Evolutionary conservation across 2,113 vertebrate genomes (phyloP).

Genomic region (Suncus etruscus): DNA sequence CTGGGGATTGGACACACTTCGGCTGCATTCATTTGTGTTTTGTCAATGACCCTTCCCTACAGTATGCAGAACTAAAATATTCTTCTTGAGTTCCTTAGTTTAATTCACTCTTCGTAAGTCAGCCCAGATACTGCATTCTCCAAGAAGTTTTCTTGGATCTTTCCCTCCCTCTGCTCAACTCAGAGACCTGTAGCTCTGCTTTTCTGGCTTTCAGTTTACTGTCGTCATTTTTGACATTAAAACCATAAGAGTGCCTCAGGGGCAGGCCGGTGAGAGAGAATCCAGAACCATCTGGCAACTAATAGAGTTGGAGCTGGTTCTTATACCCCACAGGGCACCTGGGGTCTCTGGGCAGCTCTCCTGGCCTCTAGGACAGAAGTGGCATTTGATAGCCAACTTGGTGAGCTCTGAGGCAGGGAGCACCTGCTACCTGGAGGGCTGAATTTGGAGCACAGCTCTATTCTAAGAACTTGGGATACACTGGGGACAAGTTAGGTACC

Average conservation of each 20-base stretch:
- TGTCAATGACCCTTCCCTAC: no score
- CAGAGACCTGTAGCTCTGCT: neutral
- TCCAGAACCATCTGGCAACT: no score
- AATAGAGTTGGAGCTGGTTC: no score
- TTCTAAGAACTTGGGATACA: neutral
- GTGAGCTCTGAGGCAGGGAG: neutral
- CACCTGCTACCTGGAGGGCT: neutral
- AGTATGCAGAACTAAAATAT: no score
- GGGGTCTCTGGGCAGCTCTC: no score
- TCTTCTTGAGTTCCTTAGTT: neutral
- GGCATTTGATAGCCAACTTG: no score
- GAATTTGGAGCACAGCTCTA: neutral
- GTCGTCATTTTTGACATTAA: neutral
- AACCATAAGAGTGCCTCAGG: neutral
- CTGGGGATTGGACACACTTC: no score
- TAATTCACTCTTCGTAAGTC: neutral
- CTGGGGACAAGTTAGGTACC: neutral
- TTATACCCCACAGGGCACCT: no score
- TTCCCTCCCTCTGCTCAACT: neutral
- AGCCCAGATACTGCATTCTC: neutral
- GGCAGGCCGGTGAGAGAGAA: neutral
- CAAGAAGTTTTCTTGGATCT: slow-evolving; percentile 44
- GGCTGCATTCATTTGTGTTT: no score
- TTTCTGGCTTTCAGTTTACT: neutral
- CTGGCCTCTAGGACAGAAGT: neutral